Percentiles rank a stretch among this genome's conserved stretches.
These are phyloP conservation scores for Polydrusus tereticollis DNA, from an alignment of 2,888 invertebrate genomes.

Conservation along the genomic window DNA sequence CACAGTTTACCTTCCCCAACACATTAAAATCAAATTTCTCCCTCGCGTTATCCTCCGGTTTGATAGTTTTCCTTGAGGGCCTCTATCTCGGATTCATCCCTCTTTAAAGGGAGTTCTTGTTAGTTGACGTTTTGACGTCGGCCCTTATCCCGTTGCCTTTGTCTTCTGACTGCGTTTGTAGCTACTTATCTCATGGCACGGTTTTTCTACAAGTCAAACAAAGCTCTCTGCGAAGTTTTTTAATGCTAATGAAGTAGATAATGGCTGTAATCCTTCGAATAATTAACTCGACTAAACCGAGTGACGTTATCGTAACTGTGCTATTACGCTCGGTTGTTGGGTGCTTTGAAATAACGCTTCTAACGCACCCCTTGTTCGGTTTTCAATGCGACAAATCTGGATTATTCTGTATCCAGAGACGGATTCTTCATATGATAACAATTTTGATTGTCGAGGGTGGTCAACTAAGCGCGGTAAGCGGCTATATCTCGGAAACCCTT, in stretches of 20 bases:
- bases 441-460: too few species aligned
- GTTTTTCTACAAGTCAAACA: neutral
- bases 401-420: neutral
- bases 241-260: slow-evolving; percentile 8
- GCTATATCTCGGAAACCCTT: too few species aligned
- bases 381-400: neutral
- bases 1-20: neutral
- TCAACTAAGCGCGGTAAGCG: too few species aligned
- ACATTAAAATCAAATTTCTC: slow-evolving; percentile 7
- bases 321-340: neutral
- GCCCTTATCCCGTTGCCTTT: slow-evolving; percentile 5
- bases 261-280: slow-evolving; percentile 11
- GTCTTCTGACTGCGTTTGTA: neutral
- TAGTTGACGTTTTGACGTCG: slow-evolving; percentile 13
- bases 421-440: too few species aligned
- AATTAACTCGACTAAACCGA: slow-evolving; percentile 6
- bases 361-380: neutral
- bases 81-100: neutral
- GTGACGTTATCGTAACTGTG: neutral
- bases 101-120: neutral
- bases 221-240: slow-evolving; percentile 11
- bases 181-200: slow-evolving; percentile 1
- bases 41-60: neutral
- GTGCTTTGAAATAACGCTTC: neutral
- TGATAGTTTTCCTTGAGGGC: neutral